Evolutionary conservation across 2,113 vertebrate genomes (phyloP), one percentile per base, ranked within the genome.

Genomic region (Puma concolor): DNA sequence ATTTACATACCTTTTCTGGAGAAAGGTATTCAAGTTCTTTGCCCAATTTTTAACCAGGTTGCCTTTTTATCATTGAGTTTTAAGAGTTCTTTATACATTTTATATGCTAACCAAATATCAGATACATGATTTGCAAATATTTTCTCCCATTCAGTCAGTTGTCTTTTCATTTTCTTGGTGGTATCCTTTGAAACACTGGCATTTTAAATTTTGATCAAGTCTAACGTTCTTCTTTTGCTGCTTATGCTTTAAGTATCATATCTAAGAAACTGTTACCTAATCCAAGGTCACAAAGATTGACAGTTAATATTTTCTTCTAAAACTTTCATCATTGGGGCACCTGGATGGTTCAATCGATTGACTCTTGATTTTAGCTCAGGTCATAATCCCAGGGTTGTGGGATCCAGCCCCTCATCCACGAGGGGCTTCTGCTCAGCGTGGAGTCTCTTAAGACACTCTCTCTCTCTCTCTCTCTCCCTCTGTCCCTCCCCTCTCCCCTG

Each of bases 1-100:
- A 85, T 90, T 14, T 48, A 41, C 54, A 33, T 44, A 41, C 66
- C 44, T 79, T 79, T 41, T 86, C 79, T 86, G 16, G 19, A 63
- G 66, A 88, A 95, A 94, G 31, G 23, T 74, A 90, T 88, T 94
- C 29, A 94, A 74, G 64, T 71, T 48, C 25, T 72, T 48, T 72
- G 88, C 36, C 63, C 31, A 38, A 74, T 91, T 90, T 80, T 27
- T 19, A 86, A 64, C n/a, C 17, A 12, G 14, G 15, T 36, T 85
- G 16, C 25, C 27, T 77, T 64, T 90, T 79, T 69, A 50, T 72
- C 83, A 64, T 77, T 72, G 63, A 52, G 44, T 69, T 94, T 4
- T 86, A 80, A 66, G 19, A 79, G 71, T 80, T 91, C n/a, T 79
- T 90, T 94, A 63, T 71, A 71, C 92, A 76, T 80, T 57, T 36